Evolutionary conservation across 2,797 vertebrate genomes (phyloP), one percentile per base, ranked within the genome.

Genomic region (Thaleichthys pacificus): DNA sequence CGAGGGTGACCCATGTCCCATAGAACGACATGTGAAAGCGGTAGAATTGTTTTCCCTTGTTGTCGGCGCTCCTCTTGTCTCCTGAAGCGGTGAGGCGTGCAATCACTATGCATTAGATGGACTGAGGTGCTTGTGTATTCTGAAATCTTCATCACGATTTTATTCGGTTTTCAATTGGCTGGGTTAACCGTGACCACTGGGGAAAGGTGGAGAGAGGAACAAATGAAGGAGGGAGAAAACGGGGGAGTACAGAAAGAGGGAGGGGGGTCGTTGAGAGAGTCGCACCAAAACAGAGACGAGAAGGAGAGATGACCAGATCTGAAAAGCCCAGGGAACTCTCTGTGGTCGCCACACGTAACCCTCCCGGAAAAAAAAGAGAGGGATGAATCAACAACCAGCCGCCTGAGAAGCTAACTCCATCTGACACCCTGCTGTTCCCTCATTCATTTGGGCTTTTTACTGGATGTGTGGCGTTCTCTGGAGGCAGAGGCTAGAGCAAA

Each of bases 21-120:
- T 11, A 42, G 38, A 11, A 11, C 6, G 38, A 42, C 1, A 9
- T 8, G 6, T 42, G 0, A 42, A 11, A 42, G 91, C 84, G 88
- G 87, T 8, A 62, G 51, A 14, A 1, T 2, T 24, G 1, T 54
- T 14, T 56, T 12, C 22, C 24, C 8, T 63, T 7, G n/a, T 60
- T 5, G 24, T 12, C 28, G 28, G 11, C 8, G 2, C 14, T 19
- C 26, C 24, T 11, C 12, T 63, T 35, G 26, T 26, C 26, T 26
- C 2, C 0, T 14, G 4, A 32, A 65, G 63, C 9, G n/a, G 1
- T 2, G 17, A n/a, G n/a, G 51, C 15, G 51, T 4, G 51, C 15
- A n/a, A 9, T 56, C 1, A 11, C 38, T 11, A 42, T 9, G 38
- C 38, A 42, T 8, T 11, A 11, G 38, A 42, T 2, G 38, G 38